phyloP scores from a whole-genome alignment of 2,888 invertebrate genomes.

The Anarsia innoxiella region DNA sequence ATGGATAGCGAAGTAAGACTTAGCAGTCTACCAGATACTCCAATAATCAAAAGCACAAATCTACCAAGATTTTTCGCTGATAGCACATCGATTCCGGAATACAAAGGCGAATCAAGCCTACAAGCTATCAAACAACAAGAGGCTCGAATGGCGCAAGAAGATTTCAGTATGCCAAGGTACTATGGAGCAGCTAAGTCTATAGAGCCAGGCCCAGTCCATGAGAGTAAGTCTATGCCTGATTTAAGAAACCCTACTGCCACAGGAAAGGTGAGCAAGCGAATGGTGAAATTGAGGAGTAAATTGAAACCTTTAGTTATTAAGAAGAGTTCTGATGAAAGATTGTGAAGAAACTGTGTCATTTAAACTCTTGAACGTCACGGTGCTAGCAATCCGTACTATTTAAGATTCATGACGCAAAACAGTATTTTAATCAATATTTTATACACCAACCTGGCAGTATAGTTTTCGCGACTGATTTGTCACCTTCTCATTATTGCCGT shows the following conservation, averaged over 20 bases:
- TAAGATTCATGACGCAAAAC: too few species aligned
- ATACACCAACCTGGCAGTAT: too few species aligned
- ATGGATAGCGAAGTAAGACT: conserved; percentile 46
- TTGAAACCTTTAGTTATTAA: conserved; percentile 66
- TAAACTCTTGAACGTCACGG: too few species aligned
- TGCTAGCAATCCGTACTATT: too few species aligned
- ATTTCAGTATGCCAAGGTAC: conserved; percentile 78
- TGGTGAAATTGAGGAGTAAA: conserved; percentile 58
- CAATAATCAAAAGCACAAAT: conserved; percentile 64
- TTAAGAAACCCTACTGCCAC: conserved; percentile 44
- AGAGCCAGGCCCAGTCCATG: conserved; percentile 46
- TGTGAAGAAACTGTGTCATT: too few species aligned
- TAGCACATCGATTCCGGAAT: conserved; percentile 51
- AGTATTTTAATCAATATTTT: too few species aligned
- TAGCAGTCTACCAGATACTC: conserved; percentile 63
- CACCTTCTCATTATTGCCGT: too few species aligned
- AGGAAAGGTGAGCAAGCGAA: conserved; percentile 56
- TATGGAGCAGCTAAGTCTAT: conserved; percentile 59
- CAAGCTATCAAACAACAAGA: conserved; percentile 72
- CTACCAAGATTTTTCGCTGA: conserved; percentile 66
- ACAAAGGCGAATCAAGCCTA: conserved; percentile 58
- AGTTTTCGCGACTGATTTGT: too few species aligned
- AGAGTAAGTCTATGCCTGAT: conserved; percentile 71
- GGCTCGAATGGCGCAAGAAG: conserved; percentile 68
- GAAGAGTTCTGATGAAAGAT: conserved; percentile 59